Base-by-base conservation (phyloP, 2,888 invertebrate species). In the Lymantria dispar region DNA sequence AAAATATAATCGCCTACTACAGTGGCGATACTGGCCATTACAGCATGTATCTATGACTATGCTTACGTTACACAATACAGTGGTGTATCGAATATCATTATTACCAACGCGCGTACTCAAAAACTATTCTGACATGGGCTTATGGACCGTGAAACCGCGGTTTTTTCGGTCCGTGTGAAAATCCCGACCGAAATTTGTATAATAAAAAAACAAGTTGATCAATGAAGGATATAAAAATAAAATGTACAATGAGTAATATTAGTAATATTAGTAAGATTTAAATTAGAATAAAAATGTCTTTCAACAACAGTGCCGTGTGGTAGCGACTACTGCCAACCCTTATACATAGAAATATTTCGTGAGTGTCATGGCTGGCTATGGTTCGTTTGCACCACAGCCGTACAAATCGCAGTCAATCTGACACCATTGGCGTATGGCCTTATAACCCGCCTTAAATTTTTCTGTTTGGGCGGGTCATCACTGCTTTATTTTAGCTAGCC, bases 71-170 rank as follows among this genome's bases (percentile, higher is more conserved):
- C 70, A 74, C 67, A 79, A 80, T 72, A 69, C 58, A 62, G 58
- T 67, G 60, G 56, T 70, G 74, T 85, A 83, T 89, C 83, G 61
- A 62, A 78, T 89, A 74, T 80, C 84, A 65, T 58, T 60, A 66
- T 56, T 68, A 60, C 68, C 58, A 68, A 64, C 54, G 54, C 52
- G 54, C 49, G 62, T 73, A 76, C 78, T 74, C 67, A 75, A 77
- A 78, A 80, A 76, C 70, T 72, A 72, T 66, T 73, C 70, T 72
- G 79, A 80, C 78, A 67, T 75, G 57, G 68, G 63, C 64, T 75
- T 75, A 78, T 80, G 74, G 78, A 78, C 80, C 85, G 78, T 85
- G 80, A 80, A 87, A 84, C 83, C 74, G 69, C 77, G 64, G 68
- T 69, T 69, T 67, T n/a, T 68, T 65, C 64, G 63, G 62, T 62